Evolutionary conservation across 2,888 invertebrate genomes (phyloP), one percentile per base, ranked within the genome.

Genomic region (Eupithecia pulchellata): DNA sequence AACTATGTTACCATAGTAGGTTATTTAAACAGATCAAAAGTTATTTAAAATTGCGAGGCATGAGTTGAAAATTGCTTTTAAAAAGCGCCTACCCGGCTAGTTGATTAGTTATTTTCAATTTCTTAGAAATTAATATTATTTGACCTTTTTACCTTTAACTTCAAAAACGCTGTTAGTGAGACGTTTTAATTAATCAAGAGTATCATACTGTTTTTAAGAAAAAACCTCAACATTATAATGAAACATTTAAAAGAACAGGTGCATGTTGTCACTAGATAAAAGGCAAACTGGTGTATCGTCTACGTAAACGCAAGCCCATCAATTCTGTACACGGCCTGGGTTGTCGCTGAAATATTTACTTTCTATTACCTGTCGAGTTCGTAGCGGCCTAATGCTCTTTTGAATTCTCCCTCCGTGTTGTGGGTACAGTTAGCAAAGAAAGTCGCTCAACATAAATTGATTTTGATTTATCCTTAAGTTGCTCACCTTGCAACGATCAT

Each of bases 301-400:
- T 60, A 17, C 14, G 32, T 60, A 60, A 30, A 61, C 61, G 70
- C 75, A 69, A 66, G 69, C 76, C 69, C 75, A 75, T 74, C 73
- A 75, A 73, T 75, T 74, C 71, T 69, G 68, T 67, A 74, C 76
- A 68, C 66, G 72, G 64, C 68, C 71, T 72, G 74, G 77, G 75
- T 77, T 77, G 77, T 76, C 72, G 71, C 71, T 80, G 77, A 85
- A 88, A 89, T 88, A 83, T 89, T 88, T 89, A 81, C 83, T 83
- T 88, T 87, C 84, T 86, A 87, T 87, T 88, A 86, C 85, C 85
- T 83, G 80, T 71, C 77, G 72, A 66, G 68, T 75, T 58, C 68
- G 71, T 70, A 69, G 66, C 74, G 75, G 69, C 75, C 73, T 67
- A 62, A 67, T 64, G 67, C 64, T 64, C 72, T 69, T 72, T 74